phyloP scores from a whole-genome alignment of 1,140 invertebrate genomes.

The Habropoda laboriosa region DNA sequence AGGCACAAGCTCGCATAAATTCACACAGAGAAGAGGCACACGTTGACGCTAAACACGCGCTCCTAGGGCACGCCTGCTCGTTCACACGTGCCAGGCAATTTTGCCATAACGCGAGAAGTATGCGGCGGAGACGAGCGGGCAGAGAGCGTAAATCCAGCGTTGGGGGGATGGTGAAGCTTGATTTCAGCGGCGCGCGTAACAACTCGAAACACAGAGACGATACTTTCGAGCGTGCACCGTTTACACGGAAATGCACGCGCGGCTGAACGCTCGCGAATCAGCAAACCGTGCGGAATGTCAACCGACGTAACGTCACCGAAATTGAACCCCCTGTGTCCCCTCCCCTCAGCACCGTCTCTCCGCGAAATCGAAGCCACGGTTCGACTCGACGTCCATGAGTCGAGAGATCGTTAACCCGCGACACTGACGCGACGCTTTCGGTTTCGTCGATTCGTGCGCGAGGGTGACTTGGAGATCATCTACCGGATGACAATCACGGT shows the following conservation, averaged over 20 bases:
- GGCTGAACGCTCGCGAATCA: constrained; percentile 46
- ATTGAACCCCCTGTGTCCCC: constrained; percentile 7
- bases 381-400: background rate
- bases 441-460: no score
- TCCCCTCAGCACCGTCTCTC: no score
- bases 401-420: background rate
- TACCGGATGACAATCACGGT: no score
- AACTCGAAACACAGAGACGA: constrained; percentile 44
- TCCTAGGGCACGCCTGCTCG: background rate
- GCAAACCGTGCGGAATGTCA: constrained; percentile 58
- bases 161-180: constrained; percentile 1
- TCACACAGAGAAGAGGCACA: background rate
- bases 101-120: constrained; percentile 43
- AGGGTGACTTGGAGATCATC: no score
- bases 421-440: no score
- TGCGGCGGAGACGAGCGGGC: constrained; percentile 18
- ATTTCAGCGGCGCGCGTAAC: constrained; percentile 26
- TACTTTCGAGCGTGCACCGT: constrained; percentile 48
- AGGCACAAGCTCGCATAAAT: background rate
- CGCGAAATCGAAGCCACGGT: constrained; percentile 45
- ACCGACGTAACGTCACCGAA: constrained; percentile 47
- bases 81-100: constrained; percentile 42
- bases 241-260: constrained; percentile 54
- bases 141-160: constrained; percentile 14
- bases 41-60: background rate